phyloP scores from a whole-genome alignment of 1,140 invertebrate genomes.

The Drosophila nigrodunni region DNA sequence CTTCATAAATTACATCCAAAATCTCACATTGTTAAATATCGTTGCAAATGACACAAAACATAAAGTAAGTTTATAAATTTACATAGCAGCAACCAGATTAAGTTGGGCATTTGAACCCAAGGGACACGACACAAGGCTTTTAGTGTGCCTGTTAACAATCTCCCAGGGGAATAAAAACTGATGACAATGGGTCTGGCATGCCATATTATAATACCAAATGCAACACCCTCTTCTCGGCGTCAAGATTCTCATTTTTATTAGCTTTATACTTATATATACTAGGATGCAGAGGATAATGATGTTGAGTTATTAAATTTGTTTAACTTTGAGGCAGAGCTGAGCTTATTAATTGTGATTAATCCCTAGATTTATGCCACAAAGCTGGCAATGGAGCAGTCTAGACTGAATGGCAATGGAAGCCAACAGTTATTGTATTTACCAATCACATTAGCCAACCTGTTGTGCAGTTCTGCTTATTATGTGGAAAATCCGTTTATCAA shows the following conservation, averaged over 20 bases:
- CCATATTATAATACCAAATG: neutral
- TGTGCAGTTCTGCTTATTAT: slow-evolving; percentile 13
- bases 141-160: slow-evolving; percentile 8
- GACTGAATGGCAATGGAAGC: neutral
- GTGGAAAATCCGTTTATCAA: slow-evolving; percentile 32
- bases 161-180: slow-evolving; percentile 24
- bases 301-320: neutral
- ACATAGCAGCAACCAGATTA: slow-evolving; percentile 1
- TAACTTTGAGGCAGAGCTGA: slow-evolving; percentile 2
- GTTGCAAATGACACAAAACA: slow-evolving; percentile 19
- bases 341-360: slow-evolving; percentile 31
- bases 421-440: neutral
- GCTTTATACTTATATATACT: neutral
- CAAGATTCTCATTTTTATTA: neutral
- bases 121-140: slow-evolving; percentile 1
- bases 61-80: slow-evolving; percentile 10
- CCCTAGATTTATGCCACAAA: neutral
- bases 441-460: slow-evolving; percentile 12
- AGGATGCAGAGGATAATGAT: neutral
- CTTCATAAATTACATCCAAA: neutral
- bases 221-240: neutral
- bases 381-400: neutral
- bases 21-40: neutral
- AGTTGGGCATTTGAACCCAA: slow-evolving; percentile 5
- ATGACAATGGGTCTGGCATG: slow-evolving; percentile 18